Evolutionary conservation across 1,140 invertebrate species (phyloP).

Genomic region (Bombus haemorrhoidalis): DNA sequence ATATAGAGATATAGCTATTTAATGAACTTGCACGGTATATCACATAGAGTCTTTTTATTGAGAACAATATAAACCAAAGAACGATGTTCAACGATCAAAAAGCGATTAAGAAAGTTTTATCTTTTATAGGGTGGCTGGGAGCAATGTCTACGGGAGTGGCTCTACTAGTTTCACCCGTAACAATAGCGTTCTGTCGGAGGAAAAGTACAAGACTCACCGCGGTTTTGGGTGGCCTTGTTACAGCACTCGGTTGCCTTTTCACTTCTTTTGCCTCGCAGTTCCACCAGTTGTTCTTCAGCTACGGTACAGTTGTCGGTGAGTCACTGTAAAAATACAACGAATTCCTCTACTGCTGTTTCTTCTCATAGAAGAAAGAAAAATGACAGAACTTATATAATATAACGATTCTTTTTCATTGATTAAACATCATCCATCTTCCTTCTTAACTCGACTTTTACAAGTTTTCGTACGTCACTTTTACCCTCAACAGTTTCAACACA

Average conservation of each 20-base stretch:
- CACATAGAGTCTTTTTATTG: too few relatives aligned
- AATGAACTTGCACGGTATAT: background rate
- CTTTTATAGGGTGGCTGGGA: constrained; percentile 90
- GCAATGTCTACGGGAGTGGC: constrained; percentile 92
- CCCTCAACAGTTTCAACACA: background rate
- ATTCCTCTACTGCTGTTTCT: background rate
- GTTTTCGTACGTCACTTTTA: background rate
- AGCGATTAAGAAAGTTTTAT: constrained; percentile 38
- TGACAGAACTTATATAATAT: too few relatives aligned
- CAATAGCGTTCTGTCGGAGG: constrained; percentile 92
- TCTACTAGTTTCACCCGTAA: constrained; percentile 91
- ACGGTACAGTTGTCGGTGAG: constrained; percentile 86
- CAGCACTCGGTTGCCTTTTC: constrained; percentile 93
- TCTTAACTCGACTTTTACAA: background rate
- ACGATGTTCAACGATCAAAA: background rate
- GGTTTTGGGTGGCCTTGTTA: constrained; percentile 92
- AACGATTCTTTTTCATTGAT: background rate
- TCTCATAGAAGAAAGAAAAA: background rate
- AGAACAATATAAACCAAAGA: background rate
- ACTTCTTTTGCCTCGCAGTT: constrained; percentile 94
- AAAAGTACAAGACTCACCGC: constrained; percentile 94
- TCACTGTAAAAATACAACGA: background rate
- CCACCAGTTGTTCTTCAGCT: constrained; percentile 95
- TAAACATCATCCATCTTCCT: background rate
- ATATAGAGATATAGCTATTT: background rate